These are phyloP conservation scores for Trichoplusia ni DNA, from an alignment of 1,140 invertebrate genomes.

Conservation along the genomic window DNA sequence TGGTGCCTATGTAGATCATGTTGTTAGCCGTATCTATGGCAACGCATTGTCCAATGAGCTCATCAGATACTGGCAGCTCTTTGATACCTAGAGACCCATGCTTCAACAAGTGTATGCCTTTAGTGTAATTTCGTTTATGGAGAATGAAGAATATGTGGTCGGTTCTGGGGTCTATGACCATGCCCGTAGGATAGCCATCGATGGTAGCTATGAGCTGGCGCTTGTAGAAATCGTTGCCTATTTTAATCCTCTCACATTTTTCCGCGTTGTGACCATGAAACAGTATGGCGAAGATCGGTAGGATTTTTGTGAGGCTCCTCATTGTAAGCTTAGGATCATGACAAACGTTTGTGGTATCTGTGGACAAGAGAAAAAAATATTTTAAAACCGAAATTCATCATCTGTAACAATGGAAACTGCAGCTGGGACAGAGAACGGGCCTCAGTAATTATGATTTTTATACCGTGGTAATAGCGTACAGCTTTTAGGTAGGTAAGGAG, in stretches of 20 bases:
- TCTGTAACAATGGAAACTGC: too few species aligned
- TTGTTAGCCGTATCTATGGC: constrained; percentile 57
- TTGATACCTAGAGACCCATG: constrained; percentile 72
- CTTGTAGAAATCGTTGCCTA: constrained; percentile 69
- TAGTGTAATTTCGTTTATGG: constrained; percentile 72
- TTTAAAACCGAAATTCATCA: too few species aligned
- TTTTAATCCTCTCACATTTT: constrained; percentile 68
- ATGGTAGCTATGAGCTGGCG: constrained; percentile 66
- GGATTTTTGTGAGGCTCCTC: constrained; percentile 19
- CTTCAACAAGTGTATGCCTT: constrained; percentile 66
- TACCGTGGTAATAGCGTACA: too few species aligned
- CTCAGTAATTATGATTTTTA: too few species aligned
- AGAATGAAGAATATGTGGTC: constrained; percentile 73
- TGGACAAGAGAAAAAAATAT: background rate
- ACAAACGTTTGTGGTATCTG: constrained; percentile 31
- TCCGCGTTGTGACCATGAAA: constrained; percentile 28
- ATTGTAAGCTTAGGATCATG: constrained; percentile 47
- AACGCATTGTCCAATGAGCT: constrained; percentile 66
- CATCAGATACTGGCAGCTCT: constrained; percentile 63
- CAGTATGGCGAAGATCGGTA: constrained; percentile 35
- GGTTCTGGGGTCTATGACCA: constrained; percentile 63
- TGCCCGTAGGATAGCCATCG: constrained; percentile 68
- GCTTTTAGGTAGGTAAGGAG: too few species aligned
- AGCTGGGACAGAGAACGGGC: too few species aligned
- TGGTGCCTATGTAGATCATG: constrained; percentile 68